Conservation (phyloP, 2,113 vertebrate species). For the Diglossa brunneiventris region DNA sequence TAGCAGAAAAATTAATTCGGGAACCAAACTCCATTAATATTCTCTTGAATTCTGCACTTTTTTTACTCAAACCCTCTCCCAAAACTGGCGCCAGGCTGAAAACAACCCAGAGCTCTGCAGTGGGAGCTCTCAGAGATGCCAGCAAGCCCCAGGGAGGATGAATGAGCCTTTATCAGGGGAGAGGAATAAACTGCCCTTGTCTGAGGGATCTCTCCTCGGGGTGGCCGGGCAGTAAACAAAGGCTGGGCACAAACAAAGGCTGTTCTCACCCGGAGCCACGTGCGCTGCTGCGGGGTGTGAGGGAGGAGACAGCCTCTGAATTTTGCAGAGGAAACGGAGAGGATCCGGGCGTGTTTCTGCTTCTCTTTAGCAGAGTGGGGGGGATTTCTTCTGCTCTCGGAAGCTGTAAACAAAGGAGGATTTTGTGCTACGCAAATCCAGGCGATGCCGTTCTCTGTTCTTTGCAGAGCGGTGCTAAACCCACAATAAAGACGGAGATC, state of each 20-base stretch:
- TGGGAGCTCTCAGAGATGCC: neutral
- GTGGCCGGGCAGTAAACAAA: neutral
- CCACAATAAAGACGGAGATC: neutral
- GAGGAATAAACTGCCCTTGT: conserved; percentile 31
- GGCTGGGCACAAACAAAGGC: conserved; percentile 31
- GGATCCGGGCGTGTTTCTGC: neutral
- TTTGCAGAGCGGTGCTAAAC: neutral
- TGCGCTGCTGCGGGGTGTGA: neutral
- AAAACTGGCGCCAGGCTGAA: accelerated
- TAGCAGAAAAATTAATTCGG: neutral
- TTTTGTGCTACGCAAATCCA: neutral
- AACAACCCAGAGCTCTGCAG: neutral
- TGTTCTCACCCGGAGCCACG: neutral
- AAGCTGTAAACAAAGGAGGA: neutral
- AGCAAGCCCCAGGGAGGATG: neutral
- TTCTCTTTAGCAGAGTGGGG: neutral
- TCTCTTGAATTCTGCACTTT: neutral
- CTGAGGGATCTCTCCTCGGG: neutral
- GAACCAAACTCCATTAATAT: neutral
- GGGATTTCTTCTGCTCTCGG: neutral
- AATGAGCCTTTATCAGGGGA: neutral
- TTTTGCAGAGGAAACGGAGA: neutral
- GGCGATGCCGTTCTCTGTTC: neutral
- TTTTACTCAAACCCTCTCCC: neutral
- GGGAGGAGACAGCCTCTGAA: neutral